These are phyloP conservation scores for Emydocephalus ijimae DNA, from an alignment of 2,113 vertebrate species.

Conservation along the genomic window DNA sequence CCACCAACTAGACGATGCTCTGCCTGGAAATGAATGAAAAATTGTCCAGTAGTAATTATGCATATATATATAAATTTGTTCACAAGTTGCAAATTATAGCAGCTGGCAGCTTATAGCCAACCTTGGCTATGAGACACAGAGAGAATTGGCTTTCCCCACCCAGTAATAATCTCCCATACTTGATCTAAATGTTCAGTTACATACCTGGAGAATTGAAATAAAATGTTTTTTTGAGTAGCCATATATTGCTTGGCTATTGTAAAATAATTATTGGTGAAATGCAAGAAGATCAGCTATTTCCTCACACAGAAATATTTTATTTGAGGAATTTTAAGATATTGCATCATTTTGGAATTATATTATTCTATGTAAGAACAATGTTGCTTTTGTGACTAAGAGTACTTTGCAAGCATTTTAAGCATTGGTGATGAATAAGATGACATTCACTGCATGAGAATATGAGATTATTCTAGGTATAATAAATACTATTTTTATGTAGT, in stretches of 20 bases:
- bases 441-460: not conserved
- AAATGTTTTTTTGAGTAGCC: not conserved
- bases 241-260: not conserved
- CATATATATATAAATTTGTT: not conserved
- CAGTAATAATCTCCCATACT: not conserved
- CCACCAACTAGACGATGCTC: not conserved
- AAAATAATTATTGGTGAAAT: not conserved
- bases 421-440: not conserved
- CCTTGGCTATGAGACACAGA: not conserved
- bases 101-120: not conserved
- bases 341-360: not conserved
- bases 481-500: constrained; percentile 1
- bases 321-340: not conserved
- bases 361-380: not conserved
- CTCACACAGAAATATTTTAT: not conserved
- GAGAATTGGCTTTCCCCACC: not conserved
- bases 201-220: not conserved
- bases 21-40: not conserved
- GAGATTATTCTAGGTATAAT: not conserved
- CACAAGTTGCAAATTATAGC: not conserved
- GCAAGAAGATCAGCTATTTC: not conserved
- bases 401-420: not conserved
- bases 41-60: not conserved
- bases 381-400: not conserved
- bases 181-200: not conserved